Percentiles rank a stretch among this genome's conserved stretches.
phyloP scores from a whole-genome alignment of 2,888 invertebrate genomes.

The Spodoptera picta region DNA sequence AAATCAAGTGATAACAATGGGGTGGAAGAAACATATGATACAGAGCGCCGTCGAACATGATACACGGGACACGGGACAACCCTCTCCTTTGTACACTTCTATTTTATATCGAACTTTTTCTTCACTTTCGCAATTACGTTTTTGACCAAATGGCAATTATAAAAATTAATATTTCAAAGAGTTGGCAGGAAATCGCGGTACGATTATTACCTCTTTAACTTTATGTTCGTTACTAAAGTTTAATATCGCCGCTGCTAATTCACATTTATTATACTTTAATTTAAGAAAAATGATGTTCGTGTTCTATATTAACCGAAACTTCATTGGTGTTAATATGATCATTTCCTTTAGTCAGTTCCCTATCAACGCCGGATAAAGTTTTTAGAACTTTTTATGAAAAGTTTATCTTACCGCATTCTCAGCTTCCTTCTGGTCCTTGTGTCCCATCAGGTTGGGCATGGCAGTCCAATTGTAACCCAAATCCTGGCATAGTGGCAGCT shows the following conservation, averaged over 20 bases:
- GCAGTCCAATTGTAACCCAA: conserved; percentile 95
- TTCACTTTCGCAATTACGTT: conserved; percentile 25
- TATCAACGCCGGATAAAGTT: neutral
- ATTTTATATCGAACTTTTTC: conserved; percentile 15
- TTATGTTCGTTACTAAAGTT: conserved; percentile 24
- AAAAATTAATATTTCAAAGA: conserved; percentile 29
- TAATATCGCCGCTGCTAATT: conserved; percentile 16
- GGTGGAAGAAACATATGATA: conserved; percentile 52
- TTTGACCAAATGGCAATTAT: conserved; percentile 27
- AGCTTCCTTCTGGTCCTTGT: conserved; percentile 94
- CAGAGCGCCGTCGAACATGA: conserved; percentile 32
- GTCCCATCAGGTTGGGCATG: conserved; percentile 96
- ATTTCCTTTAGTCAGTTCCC: neutral
- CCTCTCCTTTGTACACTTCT: conserved; percentile 30
- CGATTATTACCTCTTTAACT: conserved; percentile 31
- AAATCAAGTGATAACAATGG: conserved; percentile 66
- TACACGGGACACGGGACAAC: conserved; percentile 25
- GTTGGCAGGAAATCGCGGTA: conserved; percentile 27
- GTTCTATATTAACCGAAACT: conserved; percentile 9
- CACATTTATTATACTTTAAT: conserved; percentile 5
- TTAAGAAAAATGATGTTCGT: conserved; percentile 5
- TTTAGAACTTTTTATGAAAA: conserved; percentile 14
- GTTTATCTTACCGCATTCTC: conserved; percentile 91
- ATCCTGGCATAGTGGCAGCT: conserved; percentile 93
- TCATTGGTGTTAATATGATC: conserved; percentile 13